Base-by-base conservation (phyloP, 2,113 vertebrate species). In the Deroptyus accipitrinus region DNA sequence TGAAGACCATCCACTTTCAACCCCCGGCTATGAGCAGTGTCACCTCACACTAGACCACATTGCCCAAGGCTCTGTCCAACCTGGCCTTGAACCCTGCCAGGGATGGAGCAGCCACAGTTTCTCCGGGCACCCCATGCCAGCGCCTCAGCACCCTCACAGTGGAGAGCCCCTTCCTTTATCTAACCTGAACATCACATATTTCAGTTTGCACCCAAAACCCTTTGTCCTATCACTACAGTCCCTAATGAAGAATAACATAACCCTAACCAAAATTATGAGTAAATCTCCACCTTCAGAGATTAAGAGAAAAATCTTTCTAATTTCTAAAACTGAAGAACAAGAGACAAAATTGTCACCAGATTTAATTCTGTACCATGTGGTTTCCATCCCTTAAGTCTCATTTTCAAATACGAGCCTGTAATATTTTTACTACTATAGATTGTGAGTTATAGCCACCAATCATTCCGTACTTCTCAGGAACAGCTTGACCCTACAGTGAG, bases 391-490 rank as follows among this genome's bases (percentile, higher is more conserved):
- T 87, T 78, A 84, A 59, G 68, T 59, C 31, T 94, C 24, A 52
- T 30, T 70, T 86, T 96, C 77, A 81, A 86, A 91, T 51, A 48
- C 7, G 33, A 94, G 31, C 92, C 37, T 93, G 92, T 49, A 68
- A 42, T 78, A 91, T 83, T 93, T 97, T 91, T 83, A 27, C 86
- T 63, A 25, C 37, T 67, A 41, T n/a, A 63, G 96, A 92, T 75
- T 94, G 95, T 91, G 92, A 97, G 72, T 96, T 97, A 96, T 15
- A 84, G 55, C 57, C 93, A 81, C 84, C 97, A 86, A 76, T 95
- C 67, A 17, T 46, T 61, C 80, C 17, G 35, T 77, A 39, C 78
- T 90, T 49, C 35, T 37, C 75, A 41, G 83, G 86, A 94, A 86
- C 42, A 88, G 92, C 83, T 54, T 92, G 51, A 72, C 72, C 83